phyloP scores from a whole-genome alignment of 2,888 invertebrate species.

The Synanthedon formicaeformis region DNA sequence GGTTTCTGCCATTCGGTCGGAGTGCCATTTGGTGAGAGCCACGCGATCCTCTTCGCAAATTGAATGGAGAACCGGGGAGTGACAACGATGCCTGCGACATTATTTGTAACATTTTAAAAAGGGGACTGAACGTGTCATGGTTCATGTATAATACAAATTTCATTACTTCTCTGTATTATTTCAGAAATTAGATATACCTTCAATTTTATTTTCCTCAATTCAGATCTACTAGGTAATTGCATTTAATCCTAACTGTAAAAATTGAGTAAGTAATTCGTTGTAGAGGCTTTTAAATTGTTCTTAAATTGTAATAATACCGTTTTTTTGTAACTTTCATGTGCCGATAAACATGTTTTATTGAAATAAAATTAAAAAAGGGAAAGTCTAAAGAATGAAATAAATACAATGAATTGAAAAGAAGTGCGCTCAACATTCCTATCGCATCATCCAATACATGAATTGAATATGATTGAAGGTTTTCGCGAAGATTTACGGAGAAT shows the following conservation, averaged over 20 bases:
- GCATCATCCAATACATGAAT: conserved; percentile 35
- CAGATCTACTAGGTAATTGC: conserved; percentile 35
- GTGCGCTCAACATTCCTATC: conserved; percentile 38
- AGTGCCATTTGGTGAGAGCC: conserved; percentile 94
- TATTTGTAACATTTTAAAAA: background rate
- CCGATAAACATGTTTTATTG: conserved; percentile 40
- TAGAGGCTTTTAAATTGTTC: conserved; percentile 43
- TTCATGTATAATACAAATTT: too few species aligned
- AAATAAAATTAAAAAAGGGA: conserved; percentile 25
- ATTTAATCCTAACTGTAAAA: conserved; percentile 8
- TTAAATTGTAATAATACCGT: conserved; percentile 20
- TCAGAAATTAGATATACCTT: too few species aligned
- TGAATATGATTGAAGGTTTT: background rate
- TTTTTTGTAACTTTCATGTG: conserved; percentile 60
- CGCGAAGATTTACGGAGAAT: background rate
- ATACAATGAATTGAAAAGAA: conserved; percentile 26
- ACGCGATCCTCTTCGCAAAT: conserved; percentile 88
- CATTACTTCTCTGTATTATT: too few species aligned
- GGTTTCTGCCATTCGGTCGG: conserved; percentile 82
- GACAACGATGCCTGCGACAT: conserved; percentile 89
- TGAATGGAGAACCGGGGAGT: conserved; percentile 97
- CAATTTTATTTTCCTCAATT: conserved; percentile 53
- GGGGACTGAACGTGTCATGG: too few species aligned
- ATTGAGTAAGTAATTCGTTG: conserved; percentile 26
- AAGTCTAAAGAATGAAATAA: conserved; percentile 22